phyloP scores from a whole-genome alignment of 2,797 vertebrate species.

The Cynopterus sphinx region DNA sequence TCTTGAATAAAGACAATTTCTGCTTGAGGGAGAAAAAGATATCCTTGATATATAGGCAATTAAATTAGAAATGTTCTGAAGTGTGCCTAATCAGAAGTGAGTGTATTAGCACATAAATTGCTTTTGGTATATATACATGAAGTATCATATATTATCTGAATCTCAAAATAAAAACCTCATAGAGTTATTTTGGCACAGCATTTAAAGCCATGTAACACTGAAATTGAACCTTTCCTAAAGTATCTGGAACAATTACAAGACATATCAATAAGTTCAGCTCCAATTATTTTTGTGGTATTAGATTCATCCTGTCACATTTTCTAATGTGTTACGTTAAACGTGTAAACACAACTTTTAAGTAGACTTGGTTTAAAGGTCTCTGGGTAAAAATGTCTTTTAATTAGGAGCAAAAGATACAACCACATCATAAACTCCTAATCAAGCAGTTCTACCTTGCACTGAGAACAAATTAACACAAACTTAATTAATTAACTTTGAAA shows the following conservation, averaged over 20 bases:
- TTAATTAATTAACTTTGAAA: neutral
- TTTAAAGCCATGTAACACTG: neutral
- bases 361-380: neutral
- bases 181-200: neutral
- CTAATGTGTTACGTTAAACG: neutral
- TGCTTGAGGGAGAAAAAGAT: neutral
- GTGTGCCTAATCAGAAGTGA: neutral
- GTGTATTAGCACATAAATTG: slow-evolving; percentile 27
- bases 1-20: slow-evolving; percentile 25
- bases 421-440: neutral
- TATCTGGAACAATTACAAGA: slow-evolving; percentile 1
- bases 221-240: neutral
- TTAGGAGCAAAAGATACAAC: neutral
- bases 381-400: slow-evolving; percentile 13
- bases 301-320: neutral
- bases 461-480: neutral
- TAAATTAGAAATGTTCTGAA: slow-evolving; percentile 42
- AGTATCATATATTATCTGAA: neutral
- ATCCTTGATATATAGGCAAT: neutral
- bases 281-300: neutral
- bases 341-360: slow-evolving; percentile 14
- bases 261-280: neutral
- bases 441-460: neutral
- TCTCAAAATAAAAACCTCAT: slow-evolving; percentile 30
- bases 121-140: neutral